phyloP scores from a whole-genome alignment of 2,113 vertebrate genomes.

The Catharus bicknelli region DNA sequence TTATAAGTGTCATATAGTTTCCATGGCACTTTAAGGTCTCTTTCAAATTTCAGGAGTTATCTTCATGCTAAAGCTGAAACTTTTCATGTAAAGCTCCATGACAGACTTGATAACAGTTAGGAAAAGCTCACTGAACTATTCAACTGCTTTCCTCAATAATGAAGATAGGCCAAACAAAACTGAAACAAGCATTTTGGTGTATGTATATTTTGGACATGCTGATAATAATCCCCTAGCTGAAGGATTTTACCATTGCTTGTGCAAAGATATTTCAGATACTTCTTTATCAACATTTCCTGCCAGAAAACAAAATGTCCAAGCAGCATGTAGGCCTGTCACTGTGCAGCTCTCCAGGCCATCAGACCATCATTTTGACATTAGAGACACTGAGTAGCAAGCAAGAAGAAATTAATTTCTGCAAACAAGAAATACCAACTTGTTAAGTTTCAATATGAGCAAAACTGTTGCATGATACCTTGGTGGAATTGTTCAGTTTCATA shows the following conservation, averaged over 20 bases:
- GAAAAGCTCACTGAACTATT: background rate
- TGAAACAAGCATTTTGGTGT: background rate
- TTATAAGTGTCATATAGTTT: background rate
- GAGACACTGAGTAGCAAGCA: background rate
- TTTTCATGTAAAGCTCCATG: background rate
- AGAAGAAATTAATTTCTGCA: background rate
- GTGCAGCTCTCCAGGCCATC: background rate
- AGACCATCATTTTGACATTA: background rate
- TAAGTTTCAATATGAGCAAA: background rate
- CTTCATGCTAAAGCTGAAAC: background rate
- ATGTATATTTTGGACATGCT: background rate
- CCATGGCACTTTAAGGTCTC: background rate
- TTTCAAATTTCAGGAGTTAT: background rate
- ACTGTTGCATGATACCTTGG: slow-evolving; percentile 79
- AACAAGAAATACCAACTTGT: background rate
- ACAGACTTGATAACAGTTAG: background rate
- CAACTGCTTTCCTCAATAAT: background rate
- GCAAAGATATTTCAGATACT: background rate
- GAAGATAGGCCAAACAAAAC: background rate
- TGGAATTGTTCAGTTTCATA: slow-evolving; percentile 85
- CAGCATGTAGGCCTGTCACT: background rate
- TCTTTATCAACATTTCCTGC: background rate
- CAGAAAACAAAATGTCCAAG: background rate
- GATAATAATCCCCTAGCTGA: background rate
- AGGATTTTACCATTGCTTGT: background rate